Percentiles rank a stretch among this genome's conserved stretches.
Conservation (phyloP, 2,113 vertebrate species). For the Bubo blakistoni region DNA sequence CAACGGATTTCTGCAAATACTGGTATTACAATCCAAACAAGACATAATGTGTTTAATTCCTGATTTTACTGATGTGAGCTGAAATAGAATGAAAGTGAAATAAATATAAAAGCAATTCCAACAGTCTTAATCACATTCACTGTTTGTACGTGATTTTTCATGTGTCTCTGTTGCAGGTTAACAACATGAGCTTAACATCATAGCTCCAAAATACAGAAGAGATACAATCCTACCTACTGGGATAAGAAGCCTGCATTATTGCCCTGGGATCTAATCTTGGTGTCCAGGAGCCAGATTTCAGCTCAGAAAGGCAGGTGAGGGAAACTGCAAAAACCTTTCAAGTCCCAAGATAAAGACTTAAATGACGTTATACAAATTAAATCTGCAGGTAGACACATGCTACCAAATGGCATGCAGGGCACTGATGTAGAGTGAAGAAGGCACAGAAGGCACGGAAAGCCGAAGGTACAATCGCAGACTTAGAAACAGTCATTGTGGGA, state of each 20-base stretch:
- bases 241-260: neutral
- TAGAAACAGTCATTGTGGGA: neutral
- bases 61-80: neutral
- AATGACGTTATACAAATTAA: neutral
- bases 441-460: neutral
- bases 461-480: neutral
- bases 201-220: neutral
- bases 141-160: neutral
- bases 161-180: neutral
- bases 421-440: fast-evolving
- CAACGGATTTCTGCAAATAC: neutral
- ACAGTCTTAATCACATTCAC: neutral
- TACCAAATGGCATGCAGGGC: neutral
- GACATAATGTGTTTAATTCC: neutral
- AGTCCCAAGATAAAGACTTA: neutral
- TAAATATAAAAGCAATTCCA: neutral
- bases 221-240: neutral
- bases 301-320: neutral
- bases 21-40: neutral
- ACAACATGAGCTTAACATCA: neutral
- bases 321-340: neutral
- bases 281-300: neutral
- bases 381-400: neutral
- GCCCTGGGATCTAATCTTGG: neutral
- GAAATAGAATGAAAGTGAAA: neutral